Evolutionary conservation across 2,113 vertebrate species (phyloP).

Genomic region (Cebus imitator): DNA sequence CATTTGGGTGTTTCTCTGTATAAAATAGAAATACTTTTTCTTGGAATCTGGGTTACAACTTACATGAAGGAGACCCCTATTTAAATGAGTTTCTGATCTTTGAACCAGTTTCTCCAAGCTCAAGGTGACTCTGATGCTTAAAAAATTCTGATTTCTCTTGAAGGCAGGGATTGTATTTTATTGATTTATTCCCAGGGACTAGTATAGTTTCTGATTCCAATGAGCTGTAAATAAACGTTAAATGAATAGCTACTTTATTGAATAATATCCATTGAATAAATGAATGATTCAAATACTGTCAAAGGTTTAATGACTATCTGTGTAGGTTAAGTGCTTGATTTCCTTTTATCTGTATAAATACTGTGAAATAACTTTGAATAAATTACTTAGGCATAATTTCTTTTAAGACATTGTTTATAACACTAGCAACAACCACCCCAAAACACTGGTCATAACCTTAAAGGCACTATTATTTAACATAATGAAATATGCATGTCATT

Average conservation of each 20-base stretch:
- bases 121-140: neutral
- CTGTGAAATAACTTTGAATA: neutral
- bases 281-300: neutral
- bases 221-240: neutral
- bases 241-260: neutral
- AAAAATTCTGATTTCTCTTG: neutral
- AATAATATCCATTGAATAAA: neutral
- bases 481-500: neutral
- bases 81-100: neutral
- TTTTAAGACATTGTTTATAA: neutral
- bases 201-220: neutral
- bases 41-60: slow-evolving; percentile 5
- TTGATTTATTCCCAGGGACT: neutral
- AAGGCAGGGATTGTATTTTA: neutral
- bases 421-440: neutral
- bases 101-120: neutral
- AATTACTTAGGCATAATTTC: neutral
- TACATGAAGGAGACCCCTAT: neutral
- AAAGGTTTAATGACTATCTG: slow-evolving; percentile 11
- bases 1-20: neutral
- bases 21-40: neutral
- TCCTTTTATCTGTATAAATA: slow-evolving; percentile 23
- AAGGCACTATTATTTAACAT: neutral
- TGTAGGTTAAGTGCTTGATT: slow-evolving; percentile 5
- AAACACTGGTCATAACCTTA: neutral